Evolutionary conservation across 2,888 invertebrate species (phyloP).

Genomic region (Chironomus riparius): DNA sequence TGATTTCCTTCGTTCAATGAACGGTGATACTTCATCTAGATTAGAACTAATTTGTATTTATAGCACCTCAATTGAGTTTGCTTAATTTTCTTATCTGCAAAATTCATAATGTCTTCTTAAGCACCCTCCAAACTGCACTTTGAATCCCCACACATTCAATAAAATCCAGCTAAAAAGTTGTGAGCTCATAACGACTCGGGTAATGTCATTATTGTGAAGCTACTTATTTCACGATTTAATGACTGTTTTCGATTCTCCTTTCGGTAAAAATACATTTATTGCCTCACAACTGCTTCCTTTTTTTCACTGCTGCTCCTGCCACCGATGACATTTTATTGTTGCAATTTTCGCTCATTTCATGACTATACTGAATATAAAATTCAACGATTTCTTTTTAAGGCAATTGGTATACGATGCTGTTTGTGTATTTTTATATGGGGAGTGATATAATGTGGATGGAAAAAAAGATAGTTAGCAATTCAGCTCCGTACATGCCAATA

Average conservation of each 20-base stretch:
- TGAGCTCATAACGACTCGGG: background rate
- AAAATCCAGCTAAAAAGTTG: too few relatives aligned
- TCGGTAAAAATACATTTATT: constrained; percentile 22
- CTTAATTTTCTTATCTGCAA: too few relatives aligned
- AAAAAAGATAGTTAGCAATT: background rate
- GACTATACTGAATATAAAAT: background rate
- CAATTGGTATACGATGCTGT: background rate
- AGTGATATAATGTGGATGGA: background rate
- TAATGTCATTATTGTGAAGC: constrained; percentile 12
- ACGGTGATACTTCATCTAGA: too few relatives aligned
- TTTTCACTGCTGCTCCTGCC: background rate
- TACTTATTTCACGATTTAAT: constrained; percentile 24
- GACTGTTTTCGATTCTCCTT: constrained; percentile 12
- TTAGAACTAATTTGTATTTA: too few relatives aligned
- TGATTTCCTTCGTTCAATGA: too few relatives aligned
- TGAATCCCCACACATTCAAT: background rate
- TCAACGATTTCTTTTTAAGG: background rate
- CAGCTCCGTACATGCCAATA: too few relatives aligned
- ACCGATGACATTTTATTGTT: constrained; percentile 22
- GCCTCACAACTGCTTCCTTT: background rate
- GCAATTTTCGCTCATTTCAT: constrained; percentile 2
- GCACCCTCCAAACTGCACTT: background rate
- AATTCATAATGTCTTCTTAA: too few relatives aligned
- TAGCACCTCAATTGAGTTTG: too few relatives aligned
- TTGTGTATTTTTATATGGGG: background rate